A percentile compares a stretch with the other conserved stretches of the same genome.
These are phyloP conservation scores for Microtus montanus DNA, from an alignment of 2,113 vertebrate species.

Conservation along the genomic window DNA sequence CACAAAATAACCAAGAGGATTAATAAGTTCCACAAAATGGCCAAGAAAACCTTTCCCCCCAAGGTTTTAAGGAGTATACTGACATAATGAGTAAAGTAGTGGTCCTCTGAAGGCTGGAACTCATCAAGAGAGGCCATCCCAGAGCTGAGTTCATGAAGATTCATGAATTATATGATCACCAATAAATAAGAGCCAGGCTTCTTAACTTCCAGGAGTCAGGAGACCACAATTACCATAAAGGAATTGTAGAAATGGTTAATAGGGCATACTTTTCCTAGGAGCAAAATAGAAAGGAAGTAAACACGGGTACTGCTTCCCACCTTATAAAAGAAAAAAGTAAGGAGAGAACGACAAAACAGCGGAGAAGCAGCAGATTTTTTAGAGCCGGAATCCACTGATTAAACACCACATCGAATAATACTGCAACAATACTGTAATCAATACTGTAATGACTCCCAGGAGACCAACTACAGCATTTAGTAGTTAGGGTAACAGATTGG, in stretches of 20 bases:
- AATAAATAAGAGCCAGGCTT: background rate
- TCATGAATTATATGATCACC: background rate
- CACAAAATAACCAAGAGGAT: background rate
- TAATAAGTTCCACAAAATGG: background rate
- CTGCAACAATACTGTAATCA: background rate
- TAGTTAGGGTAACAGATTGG: background rate
- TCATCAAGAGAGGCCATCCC: too few species aligned
- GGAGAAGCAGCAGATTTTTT: too few species aligned
- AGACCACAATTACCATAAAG: background rate
- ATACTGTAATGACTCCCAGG: background rate
- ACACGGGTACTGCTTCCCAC: background rate
- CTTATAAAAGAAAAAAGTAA: background rate
- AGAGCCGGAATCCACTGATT: background rate
- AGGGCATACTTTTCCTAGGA: background rate
- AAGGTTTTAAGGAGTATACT: background rate
- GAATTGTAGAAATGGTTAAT: background rate
- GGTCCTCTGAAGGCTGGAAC: background rate
- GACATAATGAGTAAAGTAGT: background rate
- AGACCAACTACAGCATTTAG: background rate
- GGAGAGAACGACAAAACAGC: background rate
- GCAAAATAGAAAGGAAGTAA: slow-evolving; percentile 21
- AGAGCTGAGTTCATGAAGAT: background rate
- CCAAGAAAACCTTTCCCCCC: background rate
- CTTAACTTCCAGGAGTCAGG: slow-evolving; percentile 8
- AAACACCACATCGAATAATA: background rate